Conservation (phyloP, 2,797 vertebrate genomes). For the Eidolon dupreanum region DNA sequence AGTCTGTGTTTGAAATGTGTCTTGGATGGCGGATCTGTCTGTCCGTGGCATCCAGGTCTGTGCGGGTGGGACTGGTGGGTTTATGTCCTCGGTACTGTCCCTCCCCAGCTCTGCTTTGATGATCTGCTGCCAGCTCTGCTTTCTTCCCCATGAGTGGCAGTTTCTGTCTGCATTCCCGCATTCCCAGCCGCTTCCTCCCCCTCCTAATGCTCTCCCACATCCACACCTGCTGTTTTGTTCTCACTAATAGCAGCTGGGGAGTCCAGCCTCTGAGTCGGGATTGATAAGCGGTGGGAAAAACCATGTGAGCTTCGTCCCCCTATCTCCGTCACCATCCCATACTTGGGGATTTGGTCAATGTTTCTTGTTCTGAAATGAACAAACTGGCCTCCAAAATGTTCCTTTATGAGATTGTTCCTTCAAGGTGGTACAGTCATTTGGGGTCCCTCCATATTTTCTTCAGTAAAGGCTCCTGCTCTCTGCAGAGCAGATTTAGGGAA, state of each 20-base stretch:
- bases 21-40: neutral
- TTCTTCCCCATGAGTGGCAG: neutral
- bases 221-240: slow-evolving; percentile 61
- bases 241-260: slow-evolving; percentile 40
- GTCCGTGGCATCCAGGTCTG: neutral
- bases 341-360: neutral
- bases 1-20: neutral
- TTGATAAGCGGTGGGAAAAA: slow-evolving; percentile 45
- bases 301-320: slow-evolving; percentile 17
- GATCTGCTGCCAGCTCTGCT: neutral
- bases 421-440: too few species aligned
- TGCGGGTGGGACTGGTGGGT: neutral
- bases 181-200: neutral
- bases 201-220: fast-evolving
- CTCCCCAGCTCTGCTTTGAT: neutral
- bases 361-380: neutral
- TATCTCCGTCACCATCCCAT: neutral
- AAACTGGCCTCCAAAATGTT: neutral
- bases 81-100: neutral
- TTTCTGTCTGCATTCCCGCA: neutral
- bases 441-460: neutral
- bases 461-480: neutral
- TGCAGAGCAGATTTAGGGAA: neutral
- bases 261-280: slow-evolving; percentile 22
- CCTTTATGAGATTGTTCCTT: neutral